Evolutionary conservation across 2,113 vertebrate genomes (phyloP), one percentile per base, ranked within the genome.

Genomic region (Promerops cafer): DNA sequence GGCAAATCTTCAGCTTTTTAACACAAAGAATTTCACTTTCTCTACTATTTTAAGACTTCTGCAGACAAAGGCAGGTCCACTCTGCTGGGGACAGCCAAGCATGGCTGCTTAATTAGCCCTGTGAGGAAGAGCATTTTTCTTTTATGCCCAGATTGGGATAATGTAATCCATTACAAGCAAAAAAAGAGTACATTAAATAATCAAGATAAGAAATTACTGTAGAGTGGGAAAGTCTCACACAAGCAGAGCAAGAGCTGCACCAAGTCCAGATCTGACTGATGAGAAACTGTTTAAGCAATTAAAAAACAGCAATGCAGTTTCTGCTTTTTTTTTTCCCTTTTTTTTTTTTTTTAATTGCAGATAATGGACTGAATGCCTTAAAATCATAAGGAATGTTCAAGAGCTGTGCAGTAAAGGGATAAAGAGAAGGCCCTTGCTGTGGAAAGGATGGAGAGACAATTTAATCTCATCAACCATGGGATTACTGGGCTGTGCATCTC

Each of bases 271-370:
- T 63, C 26, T 65, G 26, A n/a, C 35, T 81, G 39, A 59, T 50
- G 42, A 52, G 84, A 89, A 74, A 49, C 27, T 50, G 33, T 40
- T 80, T 37, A 45, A 66, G n/a, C 64, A 69, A 61, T 44, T 49
- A 69, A 65, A 88, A 88, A 20, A 2, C 26, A 90, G 8, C 18
- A 64, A 26, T 42, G 22, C 6, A 37, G 26, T 70, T 45, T 75
- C 49, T 63, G 7, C 1, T 2, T 39, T 23, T 22, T n/a, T 8
- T 9, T 2, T 6, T 16, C 3, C 33, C 3, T 8, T 13, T 19
- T 16, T 27, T 8, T 31, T 27, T 65, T 27, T 33, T 71, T 64
- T 69, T 3, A 27, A 31, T 53, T 89, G 8, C n/a, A 87, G 33
- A 11, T 60, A 69, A 53, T 30, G 22, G 37, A 39, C 19, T 21